Evolutionary conservation across 2,888 invertebrate genomes (phyloP).

Genomic region (Mimachlamys varia): DNA sequence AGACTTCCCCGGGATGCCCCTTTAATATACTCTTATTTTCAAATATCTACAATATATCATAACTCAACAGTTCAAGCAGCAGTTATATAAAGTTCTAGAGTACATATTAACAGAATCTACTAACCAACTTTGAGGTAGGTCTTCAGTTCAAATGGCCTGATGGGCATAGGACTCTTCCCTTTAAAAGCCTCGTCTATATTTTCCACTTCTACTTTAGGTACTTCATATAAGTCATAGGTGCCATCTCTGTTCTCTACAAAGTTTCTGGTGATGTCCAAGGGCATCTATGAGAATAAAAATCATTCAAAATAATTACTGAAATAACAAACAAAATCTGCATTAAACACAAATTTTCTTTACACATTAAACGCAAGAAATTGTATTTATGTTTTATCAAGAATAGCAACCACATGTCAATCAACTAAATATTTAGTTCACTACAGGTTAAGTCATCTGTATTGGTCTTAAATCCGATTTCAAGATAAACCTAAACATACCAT

Average conservation of each 20-base stretch:
- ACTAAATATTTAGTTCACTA: no score
- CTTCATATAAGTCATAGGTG: conserved; percentile 83
- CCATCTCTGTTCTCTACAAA: conserved; percentile 86
- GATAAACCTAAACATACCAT: no score
- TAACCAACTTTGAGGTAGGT: conserved; percentile 87
- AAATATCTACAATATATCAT: not conserved
- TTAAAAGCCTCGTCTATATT: conserved; percentile 69
- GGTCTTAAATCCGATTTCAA: no score
- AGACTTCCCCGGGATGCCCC: no score
- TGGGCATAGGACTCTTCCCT: conserved; percentile 78
- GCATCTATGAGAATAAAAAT: conserved; percentile 82
- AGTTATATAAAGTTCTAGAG: not conserved
- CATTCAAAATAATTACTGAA: no score
- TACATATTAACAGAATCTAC: conserved; percentile 62
- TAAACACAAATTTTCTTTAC: no score
- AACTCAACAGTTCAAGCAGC: not conserved
- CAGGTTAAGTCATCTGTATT: no score
- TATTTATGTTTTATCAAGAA: no score
- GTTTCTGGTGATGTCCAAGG: conserved; percentile 86
- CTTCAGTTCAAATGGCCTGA: conserved; percentile 85
- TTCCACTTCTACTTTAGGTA: conserved; percentile 75
- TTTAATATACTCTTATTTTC: no score
- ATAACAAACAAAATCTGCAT: no score
- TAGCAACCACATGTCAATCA: no score
- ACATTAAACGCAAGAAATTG: no score